Evolutionary conservation across 2,113 vertebrate genomes (phyloP).

Genomic region (Paramormyrops kingsleyae): DNA sequence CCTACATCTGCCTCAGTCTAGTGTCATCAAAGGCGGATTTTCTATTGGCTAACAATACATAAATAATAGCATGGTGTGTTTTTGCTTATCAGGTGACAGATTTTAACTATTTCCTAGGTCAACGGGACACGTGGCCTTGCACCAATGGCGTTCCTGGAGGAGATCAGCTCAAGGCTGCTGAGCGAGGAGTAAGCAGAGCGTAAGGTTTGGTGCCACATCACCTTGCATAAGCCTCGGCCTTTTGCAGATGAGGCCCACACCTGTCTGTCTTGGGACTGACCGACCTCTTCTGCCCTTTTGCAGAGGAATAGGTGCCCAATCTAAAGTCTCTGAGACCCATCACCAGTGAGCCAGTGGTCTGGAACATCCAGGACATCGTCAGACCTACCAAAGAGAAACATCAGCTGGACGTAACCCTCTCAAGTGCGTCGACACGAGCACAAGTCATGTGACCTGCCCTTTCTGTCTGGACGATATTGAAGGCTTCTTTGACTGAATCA

Average conservation of each 20-base stretch:
- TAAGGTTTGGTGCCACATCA: background rate
- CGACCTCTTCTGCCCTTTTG: background rate
- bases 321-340: background rate
- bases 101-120: slow-evolving; percentile 19
- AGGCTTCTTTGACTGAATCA: background rate
- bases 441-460: background rate
- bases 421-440: background rate
- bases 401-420: background rate
- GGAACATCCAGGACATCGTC: background rate
- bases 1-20: background rate
- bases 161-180: slow-evolving; percentile 21
- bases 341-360: background rate
- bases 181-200: slow-evolving; percentile 14
- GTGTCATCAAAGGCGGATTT: background rate
- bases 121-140: slow-evolving; percentile 21
- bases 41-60: background rate
- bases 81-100: background rate
- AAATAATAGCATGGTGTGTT: background rate
- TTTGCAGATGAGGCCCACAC: background rate
- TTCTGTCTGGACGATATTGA: background rate
- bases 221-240: background rate
- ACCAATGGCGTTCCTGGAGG: slow-evolving; percentile 22
- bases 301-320: background rate
- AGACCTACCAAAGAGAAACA: background rate
- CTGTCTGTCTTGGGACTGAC: background rate